These are phyloP conservation scores for Acanthis flammea DNA, from an alignment of 2,797 vertebrate species.

Conservation along the genomic window DNA sequence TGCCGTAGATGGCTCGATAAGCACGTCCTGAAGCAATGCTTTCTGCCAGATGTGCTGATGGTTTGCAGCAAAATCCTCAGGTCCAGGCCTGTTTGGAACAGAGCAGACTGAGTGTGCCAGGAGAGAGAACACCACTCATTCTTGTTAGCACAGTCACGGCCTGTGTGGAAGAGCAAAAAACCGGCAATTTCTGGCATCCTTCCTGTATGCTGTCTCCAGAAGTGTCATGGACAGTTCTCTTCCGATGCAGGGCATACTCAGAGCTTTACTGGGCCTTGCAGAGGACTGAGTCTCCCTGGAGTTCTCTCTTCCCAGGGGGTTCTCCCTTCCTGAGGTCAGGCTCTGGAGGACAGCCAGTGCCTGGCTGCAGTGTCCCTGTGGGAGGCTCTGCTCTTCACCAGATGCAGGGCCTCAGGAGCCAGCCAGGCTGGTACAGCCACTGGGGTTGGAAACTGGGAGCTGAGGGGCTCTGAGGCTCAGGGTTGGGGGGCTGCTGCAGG, in stretches of 20 bases:
- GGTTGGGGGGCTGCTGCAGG: neutral
- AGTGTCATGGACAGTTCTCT: accelerated
- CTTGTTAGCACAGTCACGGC: neutral
- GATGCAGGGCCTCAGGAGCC: accelerated
- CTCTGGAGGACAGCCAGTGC: neutral
- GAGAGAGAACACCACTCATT: neutral
- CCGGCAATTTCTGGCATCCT: neutral
- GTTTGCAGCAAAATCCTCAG: neutral
- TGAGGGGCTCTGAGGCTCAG: neutral
- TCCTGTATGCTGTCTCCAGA: neutral
- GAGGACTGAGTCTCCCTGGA: neutral
- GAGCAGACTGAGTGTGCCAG: neutral
- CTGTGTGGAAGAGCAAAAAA: neutral
- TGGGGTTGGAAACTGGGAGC: neutral
- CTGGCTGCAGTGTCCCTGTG: accelerated
- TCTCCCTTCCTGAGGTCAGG: accelerated
- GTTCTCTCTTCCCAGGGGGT: neutral
- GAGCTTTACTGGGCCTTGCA: neutral
- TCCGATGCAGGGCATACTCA: accelerated
- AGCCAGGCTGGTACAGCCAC: neutral
- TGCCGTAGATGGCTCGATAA: neutral
- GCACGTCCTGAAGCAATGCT: neutral
- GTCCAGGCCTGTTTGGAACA: neutral
- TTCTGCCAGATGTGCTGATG: neutral
- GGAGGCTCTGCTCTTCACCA: neutral